Conservation (phyloP, 2,888 invertebrate species). For the Napeogenes inachia region DNA sequence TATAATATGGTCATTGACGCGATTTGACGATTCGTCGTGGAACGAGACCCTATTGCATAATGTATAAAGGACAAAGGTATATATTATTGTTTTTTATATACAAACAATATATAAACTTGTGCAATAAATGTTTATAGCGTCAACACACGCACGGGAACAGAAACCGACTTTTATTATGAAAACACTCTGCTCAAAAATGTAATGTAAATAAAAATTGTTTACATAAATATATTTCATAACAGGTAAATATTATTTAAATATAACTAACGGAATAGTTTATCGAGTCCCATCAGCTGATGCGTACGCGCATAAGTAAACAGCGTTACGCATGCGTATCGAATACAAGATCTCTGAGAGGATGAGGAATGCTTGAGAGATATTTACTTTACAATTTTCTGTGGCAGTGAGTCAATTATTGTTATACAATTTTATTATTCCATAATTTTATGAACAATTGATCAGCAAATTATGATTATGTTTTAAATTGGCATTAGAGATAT, state of each 20-base stretch:
- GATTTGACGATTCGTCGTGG: no score
- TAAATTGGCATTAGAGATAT: no score
- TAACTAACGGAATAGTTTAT: constrained; percentile 20
- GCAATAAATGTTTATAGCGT: no score
- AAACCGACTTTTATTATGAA: no score
- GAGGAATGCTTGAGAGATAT: constrained; percentile 8
- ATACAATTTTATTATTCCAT: not conserved
- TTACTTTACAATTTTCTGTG: not conserved
- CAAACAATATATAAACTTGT: no score
- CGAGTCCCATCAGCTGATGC: constrained; percentile 23
- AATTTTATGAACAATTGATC: not conserved
- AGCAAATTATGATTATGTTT: no score
- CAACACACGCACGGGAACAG: no score
- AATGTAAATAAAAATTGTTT: not conserved
- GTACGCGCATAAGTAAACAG: constrained; percentile 23
- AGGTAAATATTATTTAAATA: not conserved
- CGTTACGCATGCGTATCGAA: constrained; percentile 21
- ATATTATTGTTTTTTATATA: no score
- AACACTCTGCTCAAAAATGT: not conserved
- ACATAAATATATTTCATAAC: not conserved
- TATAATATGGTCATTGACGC: no score
- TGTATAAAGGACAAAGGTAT: no score
- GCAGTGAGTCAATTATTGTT: not conserved
- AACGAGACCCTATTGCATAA: no score
- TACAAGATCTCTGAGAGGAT: constrained; percentile 9